Conservation (phyloP, 2,113 vertebrate species). For the Ciconia boyciana region DNA sequence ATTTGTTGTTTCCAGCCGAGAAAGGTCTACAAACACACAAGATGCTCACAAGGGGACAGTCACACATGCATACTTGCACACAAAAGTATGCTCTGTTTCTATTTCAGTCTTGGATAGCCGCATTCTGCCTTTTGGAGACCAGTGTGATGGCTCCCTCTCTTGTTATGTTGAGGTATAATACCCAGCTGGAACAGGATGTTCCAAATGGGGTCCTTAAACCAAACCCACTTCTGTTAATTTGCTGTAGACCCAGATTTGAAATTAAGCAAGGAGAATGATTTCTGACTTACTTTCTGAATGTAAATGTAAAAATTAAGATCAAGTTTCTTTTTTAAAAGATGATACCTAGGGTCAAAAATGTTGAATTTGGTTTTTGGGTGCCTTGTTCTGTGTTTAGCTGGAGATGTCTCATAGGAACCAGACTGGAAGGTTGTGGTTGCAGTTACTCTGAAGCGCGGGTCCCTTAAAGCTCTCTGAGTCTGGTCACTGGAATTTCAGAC, state of each 20-base stretch:
- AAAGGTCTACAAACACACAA: neutral
- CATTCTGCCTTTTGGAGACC: neutral
- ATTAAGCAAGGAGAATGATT: neutral
- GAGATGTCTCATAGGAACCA: neutral
- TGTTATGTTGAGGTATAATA: neutral
- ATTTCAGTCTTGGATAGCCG: neutral
- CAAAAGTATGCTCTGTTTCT: neutral
- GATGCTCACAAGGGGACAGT: neutral
- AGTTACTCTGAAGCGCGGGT: neutral
- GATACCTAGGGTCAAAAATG: neutral
- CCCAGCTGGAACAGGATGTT: neutral
- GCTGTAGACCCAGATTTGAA: neutral
- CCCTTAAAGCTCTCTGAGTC: neutral
- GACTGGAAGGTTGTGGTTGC: neutral
- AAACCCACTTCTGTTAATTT: neutral
- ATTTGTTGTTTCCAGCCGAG: neutral
- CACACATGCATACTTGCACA: neutral
- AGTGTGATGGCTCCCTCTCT: constrained; percentile 49
- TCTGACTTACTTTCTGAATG: neutral
- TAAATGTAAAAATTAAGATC: neutral
- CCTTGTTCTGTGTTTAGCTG: neutral
- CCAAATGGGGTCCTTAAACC: neutral
- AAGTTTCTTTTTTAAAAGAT: neutral
- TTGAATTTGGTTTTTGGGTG: neutral
- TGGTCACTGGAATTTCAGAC: neutral